Conservation (phyloP, 1,140 invertebrate species). For the Antheraea mylitta region DNA sequence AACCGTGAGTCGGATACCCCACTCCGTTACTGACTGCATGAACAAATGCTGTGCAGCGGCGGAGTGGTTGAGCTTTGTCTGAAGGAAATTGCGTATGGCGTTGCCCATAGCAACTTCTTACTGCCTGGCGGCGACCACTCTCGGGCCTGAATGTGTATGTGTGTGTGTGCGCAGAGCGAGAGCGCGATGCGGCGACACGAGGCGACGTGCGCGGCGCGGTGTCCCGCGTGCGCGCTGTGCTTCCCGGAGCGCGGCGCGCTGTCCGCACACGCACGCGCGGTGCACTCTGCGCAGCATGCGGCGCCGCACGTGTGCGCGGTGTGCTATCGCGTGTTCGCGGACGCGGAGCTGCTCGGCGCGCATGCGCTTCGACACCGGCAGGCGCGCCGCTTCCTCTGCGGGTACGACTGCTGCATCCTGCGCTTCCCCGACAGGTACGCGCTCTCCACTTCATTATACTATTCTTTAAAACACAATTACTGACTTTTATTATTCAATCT, state of each 20-base stretch:
- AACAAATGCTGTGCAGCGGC: too few species aligned
- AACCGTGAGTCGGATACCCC: too few species aligned
- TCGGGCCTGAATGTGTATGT: too few species aligned
- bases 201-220: slow-evolving; percentile 33
- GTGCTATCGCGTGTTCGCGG: slow-evolving; percentile 37
- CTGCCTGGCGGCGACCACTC: too few species aligned
- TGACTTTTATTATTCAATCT: too few species aligned
- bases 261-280: slow-evolving; percentile 37
- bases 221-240: slow-evolving; percentile 36
- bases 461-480: too few species aligned
- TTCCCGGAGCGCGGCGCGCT: slow-evolving; percentile 29
- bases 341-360: slow-evolving; percentile 32
- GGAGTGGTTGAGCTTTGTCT: too few species aligned
- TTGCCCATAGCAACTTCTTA: too few species aligned
- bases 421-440: slow-evolving; percentile 35
- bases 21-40: too few species aligned
- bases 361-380: slow-evolving; percentile 53
- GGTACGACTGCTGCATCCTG: slow-evolving; percentile 60
- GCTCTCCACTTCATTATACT: too few species aligned
- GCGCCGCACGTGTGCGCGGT: slow-evolving; percentile 39
- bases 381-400: slow-evolving; percentile 58
- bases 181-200: slow-evolving; percentile 42
- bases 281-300: slow-evolving; percentile 23
- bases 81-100: too few species aligned
- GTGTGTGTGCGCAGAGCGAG: slow-evolving; percentile 18